Base-by-base conservation (phyloP, 2,797 vertebrate genomes). In the Labroides dimidiatus region DNA sequence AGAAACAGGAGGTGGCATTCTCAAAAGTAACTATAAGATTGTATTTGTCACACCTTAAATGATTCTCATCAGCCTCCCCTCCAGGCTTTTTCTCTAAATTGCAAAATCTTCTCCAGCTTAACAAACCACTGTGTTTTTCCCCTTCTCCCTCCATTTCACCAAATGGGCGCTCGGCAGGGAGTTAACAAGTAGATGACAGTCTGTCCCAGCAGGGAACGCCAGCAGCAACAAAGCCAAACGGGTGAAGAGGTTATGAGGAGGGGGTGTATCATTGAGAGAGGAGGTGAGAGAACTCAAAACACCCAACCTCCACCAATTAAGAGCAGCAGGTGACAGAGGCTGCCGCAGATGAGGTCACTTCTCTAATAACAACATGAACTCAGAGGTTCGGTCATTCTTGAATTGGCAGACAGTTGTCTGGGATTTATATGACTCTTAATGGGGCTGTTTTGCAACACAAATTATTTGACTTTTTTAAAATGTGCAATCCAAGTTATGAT, bases 171-270 rank as follows among this genome's bases (percentile, higher is more conserved):
- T 67, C 27, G 4, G 55, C 49, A 23, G 80, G 71, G 58, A 61
- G 61, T 66, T 70, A 81, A 81, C 75, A 77, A 81, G 77, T 61
- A 54, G 69, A 73, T 74, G 79, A 72, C 69, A 77, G 66, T 66
- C 52, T 50, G 60, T 58, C 85, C 61, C 84, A 77, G 89, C 45
- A 11, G 85, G 79, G 45, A 77, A 75, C 50, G 63, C 51, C n/a
- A 9, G 59, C 55, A 59, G 41, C 57, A 67, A 77, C 77, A 71
- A 69, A 77, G 62, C 63, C 41, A n/a, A 36, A 43, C 43, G 45
- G 72, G 24, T 75, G 61, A 65, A 42, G 64, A 78, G 69, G 77
- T 78, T 47, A 58, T 27, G 33, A 50, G 42, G 66, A 53, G 51
- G 43, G 47, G 48, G 27, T 16, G 64, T 59, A 43, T 70, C 41